Conservation (phyloP, 1,140 invertebrate genomes). For the Glomeris maerens region DNA sequence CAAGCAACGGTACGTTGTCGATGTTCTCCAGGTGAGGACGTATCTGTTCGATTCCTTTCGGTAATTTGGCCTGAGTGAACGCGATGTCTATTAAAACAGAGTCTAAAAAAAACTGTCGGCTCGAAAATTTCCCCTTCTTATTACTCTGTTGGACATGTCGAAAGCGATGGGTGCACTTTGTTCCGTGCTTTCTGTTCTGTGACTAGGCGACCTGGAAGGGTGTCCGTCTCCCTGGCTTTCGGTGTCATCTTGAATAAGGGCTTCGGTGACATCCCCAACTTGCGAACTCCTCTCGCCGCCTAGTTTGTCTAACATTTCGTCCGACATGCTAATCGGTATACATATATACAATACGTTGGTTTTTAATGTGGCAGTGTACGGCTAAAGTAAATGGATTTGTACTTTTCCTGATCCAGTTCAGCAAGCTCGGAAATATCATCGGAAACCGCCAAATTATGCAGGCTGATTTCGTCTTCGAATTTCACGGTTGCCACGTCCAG, state of each 20-base stretch:
- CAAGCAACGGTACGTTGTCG: constrained; percentile 90
- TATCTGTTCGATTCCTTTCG: constrained; percentile 91
- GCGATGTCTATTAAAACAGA: not conserved
- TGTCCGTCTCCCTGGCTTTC: not conserved
- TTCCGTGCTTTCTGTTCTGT: constrained; percentile 72
- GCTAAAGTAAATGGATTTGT: no score
- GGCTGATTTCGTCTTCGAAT: constrained; percentile 32
- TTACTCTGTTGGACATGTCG: constrained; percentile 78
- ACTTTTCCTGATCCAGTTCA: no score
- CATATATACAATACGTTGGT: no score
- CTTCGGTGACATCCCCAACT: constrained; percentile 15
- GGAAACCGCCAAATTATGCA: constrained; percentile 10
- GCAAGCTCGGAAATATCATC: constrained; percentile 4
- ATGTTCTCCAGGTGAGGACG: constrained; percentile 85
- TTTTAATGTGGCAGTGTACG: no score
- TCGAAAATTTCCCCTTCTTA: no score
- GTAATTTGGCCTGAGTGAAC: constrained; percentile 63
- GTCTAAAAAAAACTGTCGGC: constrained; percentile 1
- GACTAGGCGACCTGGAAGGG: constrained; percentile 57
- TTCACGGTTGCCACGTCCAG: constrained; percentile 55
- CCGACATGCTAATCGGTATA: no score
- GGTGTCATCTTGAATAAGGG: constrained; percentile 2
- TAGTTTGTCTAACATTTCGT: no score
- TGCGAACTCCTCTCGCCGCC: not conserved
- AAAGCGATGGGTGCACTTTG: constrained; percentile 77